Evolutionary conservation across 2,888 invertebrate species (phyloP).

Genomic region (Oscheius myriophilus): DNA sequence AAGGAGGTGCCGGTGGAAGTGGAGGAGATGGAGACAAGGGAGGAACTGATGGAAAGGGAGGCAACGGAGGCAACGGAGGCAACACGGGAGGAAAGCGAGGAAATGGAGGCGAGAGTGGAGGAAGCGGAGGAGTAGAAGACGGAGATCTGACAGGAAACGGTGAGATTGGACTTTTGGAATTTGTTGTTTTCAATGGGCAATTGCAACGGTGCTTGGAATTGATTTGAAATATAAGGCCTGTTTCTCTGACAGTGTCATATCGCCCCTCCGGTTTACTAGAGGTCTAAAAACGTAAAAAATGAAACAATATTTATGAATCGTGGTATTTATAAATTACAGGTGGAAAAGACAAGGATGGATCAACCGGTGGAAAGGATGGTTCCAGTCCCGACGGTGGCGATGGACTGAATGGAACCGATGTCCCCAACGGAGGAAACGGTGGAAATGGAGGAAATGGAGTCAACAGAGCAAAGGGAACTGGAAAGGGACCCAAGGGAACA

Average conservation of each 20-base stretch:
- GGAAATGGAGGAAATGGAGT: background rate
- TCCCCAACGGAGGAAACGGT: background rate
- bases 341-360: background rate
- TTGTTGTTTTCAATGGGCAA: too few relatives aligned
- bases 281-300: background rate
- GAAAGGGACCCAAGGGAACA: conserved; percentile 3
- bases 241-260: too few relatives aligned
- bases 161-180: too few relatives aligned
- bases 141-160: conserved; percentile 5
- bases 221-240: too few relatives aligned
- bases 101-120: conserved; percentile 18
- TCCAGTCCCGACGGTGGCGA: conserved; percentile 1
- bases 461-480: conserved; percentile 13
- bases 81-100: conserved; percentile 18
- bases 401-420: background rate
- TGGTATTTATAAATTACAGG: too few relatives aligned
- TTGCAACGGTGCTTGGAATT: too few relatives aligned
- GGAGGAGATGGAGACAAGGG: conserved; percentile 11
- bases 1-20: conserved; percentile 28
- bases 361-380: background rate
- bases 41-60: conserved; percentile 4
- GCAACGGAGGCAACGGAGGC: conserved; percentile 5
- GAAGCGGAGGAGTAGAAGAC: conserved; percentile 6
- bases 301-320: too few relatives aligned
- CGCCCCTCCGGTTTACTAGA: too few relatives aligned